phyloP scores from a whole-genome alignment of 2,113 vertebrate species.

The Arenaria interpres region DNA sequence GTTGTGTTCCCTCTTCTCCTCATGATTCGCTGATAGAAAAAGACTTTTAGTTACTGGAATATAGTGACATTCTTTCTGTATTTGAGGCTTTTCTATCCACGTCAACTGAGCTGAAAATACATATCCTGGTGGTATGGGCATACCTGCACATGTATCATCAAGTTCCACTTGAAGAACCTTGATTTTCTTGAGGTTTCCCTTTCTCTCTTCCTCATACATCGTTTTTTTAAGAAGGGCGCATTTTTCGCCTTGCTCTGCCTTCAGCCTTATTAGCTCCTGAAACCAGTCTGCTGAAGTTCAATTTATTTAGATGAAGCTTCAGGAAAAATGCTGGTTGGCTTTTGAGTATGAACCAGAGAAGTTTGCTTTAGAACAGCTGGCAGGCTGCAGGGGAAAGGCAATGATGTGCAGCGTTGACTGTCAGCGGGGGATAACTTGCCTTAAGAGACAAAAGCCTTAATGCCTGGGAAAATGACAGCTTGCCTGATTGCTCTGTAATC shows the following conservation, averaged over 20 bases:
- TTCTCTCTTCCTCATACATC: not conserved
- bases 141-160: not conserved
- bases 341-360: not conserved
- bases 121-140: not conserved
- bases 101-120: not conserved
- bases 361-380: not conserved
- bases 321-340: not conserved
- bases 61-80: not conserved
- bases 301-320: not conserved
- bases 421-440: not conserved
- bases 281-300: not conserved
- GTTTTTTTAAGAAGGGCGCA: not conserved
- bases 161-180: not conserved
- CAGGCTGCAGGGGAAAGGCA: not conserved
- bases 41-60: not conserved
- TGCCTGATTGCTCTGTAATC: constrained; percentile 48
- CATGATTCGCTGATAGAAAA: not conserved
- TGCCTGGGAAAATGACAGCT: not conserved
- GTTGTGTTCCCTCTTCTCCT: not conserved
- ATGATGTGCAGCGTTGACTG: not conserved
- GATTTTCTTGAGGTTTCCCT: not conserved
- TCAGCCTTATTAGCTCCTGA: not conserved
- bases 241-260: not conserved
- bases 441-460: constrained; percentile 17
- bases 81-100: not conserved